Percentiles rank a stretch among this genome's conserved stretches.
Conservation (phyloP, 2,888 invertebrate genomes). For the Orthonevra nobilis region DNA sequence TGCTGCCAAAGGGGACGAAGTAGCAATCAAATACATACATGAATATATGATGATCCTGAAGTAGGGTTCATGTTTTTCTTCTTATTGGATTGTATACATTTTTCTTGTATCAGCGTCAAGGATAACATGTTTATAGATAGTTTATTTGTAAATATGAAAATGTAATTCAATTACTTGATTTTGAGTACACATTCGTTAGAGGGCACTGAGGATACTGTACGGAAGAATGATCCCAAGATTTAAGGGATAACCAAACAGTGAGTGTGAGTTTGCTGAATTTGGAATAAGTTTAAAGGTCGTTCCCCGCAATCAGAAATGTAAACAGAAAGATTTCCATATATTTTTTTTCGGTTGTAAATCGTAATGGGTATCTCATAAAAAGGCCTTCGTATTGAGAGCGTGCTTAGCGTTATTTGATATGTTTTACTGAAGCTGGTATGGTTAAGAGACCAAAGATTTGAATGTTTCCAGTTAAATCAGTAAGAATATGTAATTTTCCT, state of each 20-base stretch:
- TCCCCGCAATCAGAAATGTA: conserved; percentile 32
- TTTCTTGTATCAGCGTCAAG: conserved; percentile 16
- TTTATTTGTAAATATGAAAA: conserved; percentile 54
- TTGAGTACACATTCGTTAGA: conserved; percentile 46
- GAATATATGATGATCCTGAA: conserved; percentile 30
- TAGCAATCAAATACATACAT: conserved; percentile 12
- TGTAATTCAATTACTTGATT: conserved; percentile 56
- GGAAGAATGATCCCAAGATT: conserved; percentile 19
- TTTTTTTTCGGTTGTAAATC: too few species aligned
- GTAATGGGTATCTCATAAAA: too few species aligned
- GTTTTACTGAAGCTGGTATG: too few species aligned
- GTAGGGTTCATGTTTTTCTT: conserved; percentile 12
- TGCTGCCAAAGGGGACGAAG: conserved; percentile 5
- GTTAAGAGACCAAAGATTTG: too few species aligned
- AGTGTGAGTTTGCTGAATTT: background rate
- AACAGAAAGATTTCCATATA: too few species aligned
- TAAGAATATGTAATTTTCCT: too few species aligned
- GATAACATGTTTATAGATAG: conserved; percentile 45
- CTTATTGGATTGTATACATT: conserved; percentile 6
- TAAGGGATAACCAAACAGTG: conserved; percentile 28
- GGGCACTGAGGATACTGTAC: background rate
- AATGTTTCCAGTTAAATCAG: too few species aligned
- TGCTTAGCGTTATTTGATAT: too few species aligned
- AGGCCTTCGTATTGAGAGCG: too few species aligned
- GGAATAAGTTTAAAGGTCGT: conserved; percentile 15